A percentile compares a stretch with the other conserved stretches of the same genome.
phyloP scores from a whole-genome alignment of 2,113 vertebrate species.

The Microcebus murinus region DNA sequence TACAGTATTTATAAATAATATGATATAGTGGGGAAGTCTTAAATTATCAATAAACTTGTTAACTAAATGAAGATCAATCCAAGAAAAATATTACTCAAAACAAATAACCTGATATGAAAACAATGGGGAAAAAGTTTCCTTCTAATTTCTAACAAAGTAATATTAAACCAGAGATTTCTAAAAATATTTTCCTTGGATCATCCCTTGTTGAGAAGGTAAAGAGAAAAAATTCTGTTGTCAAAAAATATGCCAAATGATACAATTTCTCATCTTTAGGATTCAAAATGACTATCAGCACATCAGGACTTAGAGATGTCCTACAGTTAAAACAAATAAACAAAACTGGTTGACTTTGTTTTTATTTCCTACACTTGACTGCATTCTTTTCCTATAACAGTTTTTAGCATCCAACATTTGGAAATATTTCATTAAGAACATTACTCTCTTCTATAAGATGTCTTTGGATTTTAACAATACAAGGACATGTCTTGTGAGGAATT shows the following conservation, averaged over 20 bases:
- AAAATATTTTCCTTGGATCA: background rate
- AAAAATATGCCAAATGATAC: background rate
- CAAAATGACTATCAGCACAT: background rate
- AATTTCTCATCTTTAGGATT: background rate
- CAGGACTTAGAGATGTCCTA: background rate
- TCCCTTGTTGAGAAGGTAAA: background rate
- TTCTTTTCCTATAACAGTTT: background rate
- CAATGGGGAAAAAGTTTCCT: background rate
- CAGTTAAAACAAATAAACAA: background rate
- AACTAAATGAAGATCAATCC: conserved; percentile 64
- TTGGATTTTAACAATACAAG: background rate
- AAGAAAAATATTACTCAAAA: conserved; percentile 68
- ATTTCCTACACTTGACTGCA: background rate
- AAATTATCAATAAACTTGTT: conserved; percentile 68
- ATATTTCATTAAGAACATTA: background rate
- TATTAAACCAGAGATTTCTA: conserved; percentile 26
- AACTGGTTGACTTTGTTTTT: background rate
- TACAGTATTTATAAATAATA: conserved; percentile 53
- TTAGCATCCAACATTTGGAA: background rate
- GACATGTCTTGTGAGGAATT: conserved; percentile 41
- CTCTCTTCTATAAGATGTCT: conserved; percentile 27
- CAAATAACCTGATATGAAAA: conserved; percentile 25
- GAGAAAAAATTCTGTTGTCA: background rate
- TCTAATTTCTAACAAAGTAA: conserved; percentile 44
- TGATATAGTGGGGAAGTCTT: background rate